phyloP scores from a whole-genome alignment of 2,888 invertebrate species.

The Chironomus riparius region DNA sequence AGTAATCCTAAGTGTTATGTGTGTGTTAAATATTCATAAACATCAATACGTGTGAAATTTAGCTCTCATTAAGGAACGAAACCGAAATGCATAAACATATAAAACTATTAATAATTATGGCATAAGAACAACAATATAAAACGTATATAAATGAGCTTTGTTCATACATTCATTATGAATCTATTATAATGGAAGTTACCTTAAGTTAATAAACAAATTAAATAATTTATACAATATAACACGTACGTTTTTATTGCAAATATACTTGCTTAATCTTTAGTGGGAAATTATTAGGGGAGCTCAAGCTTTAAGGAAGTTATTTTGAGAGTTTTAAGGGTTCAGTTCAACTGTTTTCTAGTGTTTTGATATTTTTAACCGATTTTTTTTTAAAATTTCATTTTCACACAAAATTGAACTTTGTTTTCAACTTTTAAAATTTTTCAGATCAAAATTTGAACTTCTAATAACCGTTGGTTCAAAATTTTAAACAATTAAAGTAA shows the following conservation, averaged over 20 bases:
- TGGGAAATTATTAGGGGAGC: neutral
- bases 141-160: neutral
- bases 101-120: constrained; percentile 6
- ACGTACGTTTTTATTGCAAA: constrained; percentile 11
- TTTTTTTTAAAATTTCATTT: too few relatives aligned
- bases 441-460: too few relatives aligned
- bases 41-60: neutral
- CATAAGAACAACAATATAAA: neutral
- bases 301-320: neutral
- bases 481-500: too few relatives aligned
- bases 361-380: too few relatives aligned
- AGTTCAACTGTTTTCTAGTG: too few relatives aligned
- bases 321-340: neutral
- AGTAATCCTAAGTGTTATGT: too few relatives aligned
- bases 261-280: neutral
- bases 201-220: constrained; percentile 25
- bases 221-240: constrained; percentile 25
- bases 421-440: too few relatives aligned
- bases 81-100: neutral
- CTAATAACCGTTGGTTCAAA: too few relatives aligned
- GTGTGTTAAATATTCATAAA: neutral
- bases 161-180: neutral
- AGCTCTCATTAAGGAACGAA: neutral
- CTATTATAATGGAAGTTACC: neutral
- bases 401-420: too few relatives aligned